Conservation (phyloP, 2,113 vertebrate species). For the Meleagris gallopavo region DNA sequence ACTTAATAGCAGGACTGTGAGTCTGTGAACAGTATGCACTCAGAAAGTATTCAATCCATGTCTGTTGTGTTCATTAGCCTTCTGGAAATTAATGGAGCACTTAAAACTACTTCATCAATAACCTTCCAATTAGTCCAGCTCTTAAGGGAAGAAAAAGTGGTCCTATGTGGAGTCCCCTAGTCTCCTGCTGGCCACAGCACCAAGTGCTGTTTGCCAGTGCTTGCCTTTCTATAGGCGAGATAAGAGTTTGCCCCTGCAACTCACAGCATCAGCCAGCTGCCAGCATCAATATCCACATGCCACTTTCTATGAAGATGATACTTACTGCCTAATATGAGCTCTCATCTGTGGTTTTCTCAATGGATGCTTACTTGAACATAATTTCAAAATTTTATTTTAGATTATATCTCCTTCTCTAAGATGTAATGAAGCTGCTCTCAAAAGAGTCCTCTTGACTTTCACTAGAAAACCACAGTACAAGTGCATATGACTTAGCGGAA, state of each 20-base stretch:
- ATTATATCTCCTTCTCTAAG: conserved; percentile 34
- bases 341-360: conserved; percentile 17
- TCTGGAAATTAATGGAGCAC: conserved; percentile 37
- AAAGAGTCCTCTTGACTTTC: conserved; percentile 50
- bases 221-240: neutral
- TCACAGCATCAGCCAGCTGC: neutral
- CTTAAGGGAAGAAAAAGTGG: conserved; percentile 17
- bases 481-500: neutral
- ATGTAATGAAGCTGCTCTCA: neutral
- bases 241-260: neutral
- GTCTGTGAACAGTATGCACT: neutral
- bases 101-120: conserved; percentile 56
- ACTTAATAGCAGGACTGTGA: conserved; percentile 56
- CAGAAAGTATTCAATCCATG: conserved; percentile 60
- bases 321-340: neutral
- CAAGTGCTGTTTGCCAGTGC: neutral
- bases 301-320: neutral
- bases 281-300: neutral
- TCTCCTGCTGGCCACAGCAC: neutral
- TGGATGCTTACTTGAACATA: neutral
- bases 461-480: conserved; percentile 5
- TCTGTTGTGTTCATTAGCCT: conserved; percentile 44
- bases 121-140: conserved; percentile 28
- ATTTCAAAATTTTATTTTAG: conserved; percentile 39
- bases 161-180: accelerated